phyloP scores from a whole-genome alignment of 1,140 invertebrate species.

The Diachasma alloeum region DNA sequence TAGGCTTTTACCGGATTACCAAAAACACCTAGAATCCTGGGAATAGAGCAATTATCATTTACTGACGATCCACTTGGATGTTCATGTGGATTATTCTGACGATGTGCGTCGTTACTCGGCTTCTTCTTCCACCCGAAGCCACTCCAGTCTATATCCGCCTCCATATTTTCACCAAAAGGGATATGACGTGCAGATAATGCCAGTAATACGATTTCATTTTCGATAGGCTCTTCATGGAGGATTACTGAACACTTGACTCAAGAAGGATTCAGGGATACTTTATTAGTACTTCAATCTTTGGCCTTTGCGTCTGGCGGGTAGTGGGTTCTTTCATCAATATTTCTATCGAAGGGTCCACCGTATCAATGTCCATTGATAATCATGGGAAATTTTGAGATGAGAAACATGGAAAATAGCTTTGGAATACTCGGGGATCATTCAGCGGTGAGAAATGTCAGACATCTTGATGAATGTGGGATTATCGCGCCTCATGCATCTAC shows the following conservation, averaged over 20 bases:
- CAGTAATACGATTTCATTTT: neutral
- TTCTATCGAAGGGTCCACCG: neutral
- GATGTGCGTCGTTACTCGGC: neutral
- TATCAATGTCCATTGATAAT: neutral
- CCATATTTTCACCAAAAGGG: neutral
- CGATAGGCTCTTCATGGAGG: neutral
- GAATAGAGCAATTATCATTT: neutral
- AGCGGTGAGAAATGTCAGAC: no score
- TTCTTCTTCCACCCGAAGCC: neutral
- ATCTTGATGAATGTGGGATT: no score
- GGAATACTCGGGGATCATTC: no score
- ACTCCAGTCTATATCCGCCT: neutral
- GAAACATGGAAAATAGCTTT: no score
- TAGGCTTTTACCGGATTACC: no score
- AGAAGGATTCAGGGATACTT: neutral
- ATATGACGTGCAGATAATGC: neutral
- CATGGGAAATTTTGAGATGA: no score
- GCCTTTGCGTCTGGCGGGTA: no score
- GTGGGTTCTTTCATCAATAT: neutral
- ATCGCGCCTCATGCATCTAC: no score
- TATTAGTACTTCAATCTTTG: neutral
- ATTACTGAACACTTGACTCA: neutral
- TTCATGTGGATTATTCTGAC: neutral
- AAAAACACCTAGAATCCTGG: no score
- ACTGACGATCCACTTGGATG: neutral